A percentile compares a stretch with the other conserved stretches of the same genome.
phyloP scores from a whole-genome alignment of 2,888 invertebrate species.

The Vanessa cardui region DNA sequence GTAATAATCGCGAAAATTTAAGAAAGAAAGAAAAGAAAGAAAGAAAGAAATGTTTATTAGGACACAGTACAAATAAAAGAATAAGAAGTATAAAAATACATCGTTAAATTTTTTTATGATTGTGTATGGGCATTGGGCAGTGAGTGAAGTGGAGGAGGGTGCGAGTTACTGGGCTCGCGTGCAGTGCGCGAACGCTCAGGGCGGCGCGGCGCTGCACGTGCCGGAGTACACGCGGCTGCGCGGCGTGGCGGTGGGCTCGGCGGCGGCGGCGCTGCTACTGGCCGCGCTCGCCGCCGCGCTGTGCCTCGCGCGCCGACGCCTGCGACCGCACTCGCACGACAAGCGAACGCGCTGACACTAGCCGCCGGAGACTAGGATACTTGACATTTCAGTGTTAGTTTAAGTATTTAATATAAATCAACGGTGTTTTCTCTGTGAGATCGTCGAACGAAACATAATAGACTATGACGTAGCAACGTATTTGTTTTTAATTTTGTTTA shows the following conservation, averaged over 20 bases:
- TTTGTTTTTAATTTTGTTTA: no score
- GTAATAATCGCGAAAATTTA: no score
- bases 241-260: constrained; percentile 87
- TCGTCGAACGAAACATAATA: no score
- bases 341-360: constrained; percentile 49
- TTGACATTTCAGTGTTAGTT: constrained; percentile 1
- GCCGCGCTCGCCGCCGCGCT: constrained; percentile 85
- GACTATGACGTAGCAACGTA: constrained; percentile 64
- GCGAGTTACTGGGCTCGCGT: constrained; percentile 89
- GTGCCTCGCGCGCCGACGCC: constrained; percentile 64
- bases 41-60: no score
- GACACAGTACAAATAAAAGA: no score
- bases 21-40: no score
- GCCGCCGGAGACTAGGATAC: constrained; percentile 1
- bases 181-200: constrained; percentile 85
- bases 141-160: constrained; percentile 88
- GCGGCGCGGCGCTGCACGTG: constrained; percentile 84
- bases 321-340: constrained; percentile 44
- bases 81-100: no score
- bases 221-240: constrained; percentile 88
- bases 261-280: constrained; percentile 86
- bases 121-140: constrained; percentile 68
- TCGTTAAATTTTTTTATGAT: not conserved
- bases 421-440: no score
- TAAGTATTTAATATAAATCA: not conserved